These are phyloP conservation scores for Podiceps cristatus DNA, from an alignment of 2,113 vertebrate species.

Conservation along the genomic window DNA sequence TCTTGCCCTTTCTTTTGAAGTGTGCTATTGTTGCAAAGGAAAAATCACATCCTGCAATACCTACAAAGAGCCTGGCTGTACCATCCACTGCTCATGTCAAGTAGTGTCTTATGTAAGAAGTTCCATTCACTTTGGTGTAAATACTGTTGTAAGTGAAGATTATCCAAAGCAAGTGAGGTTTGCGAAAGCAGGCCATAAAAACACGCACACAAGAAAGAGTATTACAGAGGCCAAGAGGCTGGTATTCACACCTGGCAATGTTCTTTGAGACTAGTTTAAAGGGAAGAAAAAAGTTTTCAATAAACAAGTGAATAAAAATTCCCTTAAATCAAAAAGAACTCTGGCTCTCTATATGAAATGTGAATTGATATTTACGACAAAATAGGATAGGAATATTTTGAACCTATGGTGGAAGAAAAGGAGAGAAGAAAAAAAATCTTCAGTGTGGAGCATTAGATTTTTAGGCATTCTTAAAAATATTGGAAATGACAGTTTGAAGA, in stretches of 20 bases:
- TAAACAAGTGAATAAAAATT: not conserved
- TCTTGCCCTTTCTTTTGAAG: slow-evolving; percentile 22
- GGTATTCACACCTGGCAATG: not conserved
- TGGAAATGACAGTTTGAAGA: slow-evolving; percentile 18
- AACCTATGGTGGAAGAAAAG: not conserved
- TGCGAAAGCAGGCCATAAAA: not conserved
- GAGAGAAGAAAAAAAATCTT: not conserved
- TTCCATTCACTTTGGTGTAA: not conserved
- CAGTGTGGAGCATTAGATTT: not conserved
- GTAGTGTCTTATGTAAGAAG: not conserved
- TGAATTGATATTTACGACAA: not conserved
- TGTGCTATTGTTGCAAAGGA: not conserved
- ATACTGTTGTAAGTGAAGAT: not conserved
- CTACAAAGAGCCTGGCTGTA: not conserved
- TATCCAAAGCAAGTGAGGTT: not conserved
- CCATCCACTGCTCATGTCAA: not conserved
- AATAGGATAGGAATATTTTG: not conserved
- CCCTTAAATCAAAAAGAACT: not conserved
- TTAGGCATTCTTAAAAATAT: slow-evolving; percentile 24
- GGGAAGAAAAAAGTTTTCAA: not conserved
- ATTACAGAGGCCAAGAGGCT: not conserved
- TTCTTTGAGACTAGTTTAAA: not conserved
- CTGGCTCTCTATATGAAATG: not conserved
- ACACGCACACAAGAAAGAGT: not conserved
- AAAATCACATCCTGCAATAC: not conserved